Conservation (phyloP, 2,797 vertebrate species). For the Pygocentrus nattereri region DNA sequence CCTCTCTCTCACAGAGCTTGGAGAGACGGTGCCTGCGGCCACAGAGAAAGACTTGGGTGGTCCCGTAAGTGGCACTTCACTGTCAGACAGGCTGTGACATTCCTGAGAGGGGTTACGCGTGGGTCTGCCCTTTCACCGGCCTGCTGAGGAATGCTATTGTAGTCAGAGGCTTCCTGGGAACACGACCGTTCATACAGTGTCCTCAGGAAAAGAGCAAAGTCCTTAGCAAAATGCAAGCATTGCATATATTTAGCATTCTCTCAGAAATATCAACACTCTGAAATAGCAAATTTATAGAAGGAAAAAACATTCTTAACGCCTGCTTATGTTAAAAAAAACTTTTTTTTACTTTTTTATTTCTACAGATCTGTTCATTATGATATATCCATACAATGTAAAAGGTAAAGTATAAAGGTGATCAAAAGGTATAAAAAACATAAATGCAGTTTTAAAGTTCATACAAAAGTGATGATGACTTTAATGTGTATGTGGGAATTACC, state of each 20-base stretch:
- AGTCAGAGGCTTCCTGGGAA: conserved; percentile 58
- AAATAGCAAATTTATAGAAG: background rate
- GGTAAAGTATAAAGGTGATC: too few relatives aligned
- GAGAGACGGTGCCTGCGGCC: conserved; percentile 42
- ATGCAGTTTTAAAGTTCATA: too few relatives aligned
- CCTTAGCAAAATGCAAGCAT: background rate
- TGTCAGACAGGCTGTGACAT: conserved; percentile 72
- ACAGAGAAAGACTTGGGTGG: conserved; percentile 62
- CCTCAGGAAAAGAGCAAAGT: conserved; percentile 11
- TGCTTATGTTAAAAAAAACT: background rate
- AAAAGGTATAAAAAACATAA: too few relatives aligned
- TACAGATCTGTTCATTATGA: background rate
- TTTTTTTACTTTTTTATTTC: background rate
- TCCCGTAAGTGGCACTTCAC: conserved; percentile 51
- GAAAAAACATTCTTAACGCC: too few relatives aligned
- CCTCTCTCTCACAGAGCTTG: conserved; percentile 21
- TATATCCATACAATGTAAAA: background rate
- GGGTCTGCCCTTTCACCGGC: conserved; percentile 68
- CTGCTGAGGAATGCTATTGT: conserved; percentile 69
- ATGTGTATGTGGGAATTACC: too few relatives aligned
- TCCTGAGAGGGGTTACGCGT: conserved; percentile 71
- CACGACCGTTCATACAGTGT: conserved; percentile 5
- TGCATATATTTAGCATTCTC: background rate
- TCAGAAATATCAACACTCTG: background rate
- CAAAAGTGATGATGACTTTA: too few relatives aligned